phyloP scores from a whole-genome alignment of 2,888 invertebrate species.

The Busseola fusca region DNA sequence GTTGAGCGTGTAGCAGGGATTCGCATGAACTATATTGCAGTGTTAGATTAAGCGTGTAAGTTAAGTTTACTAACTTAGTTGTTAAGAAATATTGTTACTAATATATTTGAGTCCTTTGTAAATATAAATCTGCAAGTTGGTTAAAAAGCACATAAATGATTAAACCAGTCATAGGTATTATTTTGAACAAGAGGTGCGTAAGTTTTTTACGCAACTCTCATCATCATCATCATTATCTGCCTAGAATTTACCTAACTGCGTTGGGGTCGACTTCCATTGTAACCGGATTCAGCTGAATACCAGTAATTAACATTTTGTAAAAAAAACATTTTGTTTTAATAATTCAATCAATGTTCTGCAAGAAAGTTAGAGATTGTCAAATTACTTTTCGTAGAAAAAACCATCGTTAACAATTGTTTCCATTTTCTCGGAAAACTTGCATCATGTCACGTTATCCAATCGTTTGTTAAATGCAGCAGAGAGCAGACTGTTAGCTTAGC shows the following conservation, averaged over 20 bases:
- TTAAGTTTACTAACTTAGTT: too few species aligned
- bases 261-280: too few species aligned
- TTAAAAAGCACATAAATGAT: neutral
- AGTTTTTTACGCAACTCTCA: too few species aligned
- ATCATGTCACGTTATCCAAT: slow-evolving; percentile 9
- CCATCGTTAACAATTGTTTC: neutral
- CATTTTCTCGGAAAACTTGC: slow-evolving; percentile 1
- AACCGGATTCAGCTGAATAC: too few species aligned
- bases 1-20: too few species aligned
- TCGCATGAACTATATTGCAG: too few species aligned
- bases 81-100: too few species aligned
- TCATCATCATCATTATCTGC: too few species aligned
- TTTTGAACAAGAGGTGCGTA: neutral
- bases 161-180: neutral
- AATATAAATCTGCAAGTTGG: neutral
- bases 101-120: too few species aligned
- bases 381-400: neutral
- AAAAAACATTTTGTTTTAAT: neutral
- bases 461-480: slow-evolving; percentile 7
- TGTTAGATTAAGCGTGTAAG: too few species aligned
- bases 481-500: neutral
- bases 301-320: too few species aligned
- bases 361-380: neutral
- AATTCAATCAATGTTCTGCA: neutral
- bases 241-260: too few species aligned